A percentile compares a stretch with the other conserved stretches of the same genome.
These are phyloP conservation scores for Napeogenes inachia DNA, from an alignment of 2,888 invertebrate genomes.

Conservation along the genomic window DNA sequence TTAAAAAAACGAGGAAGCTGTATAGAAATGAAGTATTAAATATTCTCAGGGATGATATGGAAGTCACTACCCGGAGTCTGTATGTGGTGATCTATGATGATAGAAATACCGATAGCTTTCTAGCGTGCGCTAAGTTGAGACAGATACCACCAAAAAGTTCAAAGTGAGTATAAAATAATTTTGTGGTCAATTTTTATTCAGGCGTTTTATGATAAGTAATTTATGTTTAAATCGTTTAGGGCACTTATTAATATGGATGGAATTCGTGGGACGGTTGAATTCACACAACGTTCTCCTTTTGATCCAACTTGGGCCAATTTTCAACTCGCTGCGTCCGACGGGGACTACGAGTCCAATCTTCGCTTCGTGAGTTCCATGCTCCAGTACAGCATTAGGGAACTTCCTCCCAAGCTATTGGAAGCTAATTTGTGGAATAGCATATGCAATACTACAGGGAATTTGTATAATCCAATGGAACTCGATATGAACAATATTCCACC, in stretches of 20 bases:
- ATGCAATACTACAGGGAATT: slow-evolving; percentile 83
- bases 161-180: slow-evolving; percentile 77
- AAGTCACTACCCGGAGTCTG: slow-evolving; percentile 84
- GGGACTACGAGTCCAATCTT: slow-evolving; percentile 82
- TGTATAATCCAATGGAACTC: slow-evolving; percentile 85
- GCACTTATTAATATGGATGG: slow-evolving; percentile 85
- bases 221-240: slow-evolving; percentile 57
- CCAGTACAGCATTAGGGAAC: slow-evolving; percentile 82
- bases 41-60: slow-evolving; percentile 83
- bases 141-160: slow-evolving; percentile 80
- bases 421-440: slow-evolving; percentile 50
- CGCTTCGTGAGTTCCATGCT: slow-evolving; percentile 85
- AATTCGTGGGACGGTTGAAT: slow-evolving; percentile 86
- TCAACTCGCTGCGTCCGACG: slow-evolving; percentile 80
- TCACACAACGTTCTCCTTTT: slow-evolving; percentile 88
- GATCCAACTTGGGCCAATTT: slow-evolving; percentile 90
- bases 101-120: slow-evolving; percentile 84
- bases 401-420: slow-evolving; percentile 77
- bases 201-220: not conserved
- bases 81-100: slow-evolving; percentile 90
- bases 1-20: slow-evolving; percentile 74
- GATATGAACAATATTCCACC: slow-evolving; percentile 80
- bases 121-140: slow-evolving; percentile 90
- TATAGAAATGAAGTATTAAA: slow-evolving; percentile 85
- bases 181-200: no score